Base-by-base conservation (phyloP, 2,797 vertebrate genomes). In the Phoxinus dragarum region DNA sequence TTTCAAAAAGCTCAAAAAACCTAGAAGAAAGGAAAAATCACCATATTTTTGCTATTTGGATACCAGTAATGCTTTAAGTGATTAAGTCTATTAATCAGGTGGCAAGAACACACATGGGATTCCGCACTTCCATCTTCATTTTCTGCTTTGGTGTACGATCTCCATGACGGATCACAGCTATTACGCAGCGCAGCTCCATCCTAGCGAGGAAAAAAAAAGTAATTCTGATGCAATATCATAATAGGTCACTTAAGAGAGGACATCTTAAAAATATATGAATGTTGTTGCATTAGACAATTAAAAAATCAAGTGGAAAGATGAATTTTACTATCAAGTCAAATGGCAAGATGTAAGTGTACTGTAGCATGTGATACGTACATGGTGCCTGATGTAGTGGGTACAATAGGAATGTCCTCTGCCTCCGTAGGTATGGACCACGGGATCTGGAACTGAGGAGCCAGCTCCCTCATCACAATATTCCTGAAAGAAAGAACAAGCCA, bases 51-150 rank as follows among this genome's bases (percentile, higher is more conserved):
- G 14, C n/a, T 38, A 36, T 38, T 6, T 78, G 6, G 10, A 44
- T 44, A 38, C 19, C 6, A 66, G 8, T 52, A 4, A 59, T 44
- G 6, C 11, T 67, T 27, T 56, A 44, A 80, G 3, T 52, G 34
- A 61, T n/a, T 19, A 27, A 74, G 12, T 47, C 11, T 44, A 2
- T 6, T 61, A 9, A 52, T 16, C 10, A 21, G 86, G 52, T 61
- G 5, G 69, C 81, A 87, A 19, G 17, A 5, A 90, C 94, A 86
- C 92, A 99, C 98, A 98, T 96, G 14, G 97, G 93, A 89, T 99
- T 98, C 19, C 97, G 97, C 76, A 99, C 98, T 91, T 99, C 98
- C 98, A 99, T 99, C 93, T 99, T 99, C 98, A 99, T 99, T 93
- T 99, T 99, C 93, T 99, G 98, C 91, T 99, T 99, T 0, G 98